Conservation (phyloP, 2,113 vertebrate genomes). For the Pseudorectes ferrugineus region DNA sequence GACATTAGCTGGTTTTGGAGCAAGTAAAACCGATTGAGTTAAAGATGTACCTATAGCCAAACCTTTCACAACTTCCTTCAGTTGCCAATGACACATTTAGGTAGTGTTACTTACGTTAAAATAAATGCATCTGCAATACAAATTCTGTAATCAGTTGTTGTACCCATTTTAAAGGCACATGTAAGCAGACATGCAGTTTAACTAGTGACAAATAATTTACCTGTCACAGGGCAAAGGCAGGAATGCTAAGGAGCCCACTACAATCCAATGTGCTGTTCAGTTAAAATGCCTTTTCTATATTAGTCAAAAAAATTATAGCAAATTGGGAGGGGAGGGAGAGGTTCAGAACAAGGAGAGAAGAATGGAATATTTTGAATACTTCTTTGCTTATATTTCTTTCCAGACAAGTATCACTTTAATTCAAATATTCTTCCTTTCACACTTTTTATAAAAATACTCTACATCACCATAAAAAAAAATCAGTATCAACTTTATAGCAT, state of each 20-base stretch:
- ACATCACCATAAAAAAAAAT: not conserved
- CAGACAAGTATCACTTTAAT: not conserved
- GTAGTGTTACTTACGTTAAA: not conserved
- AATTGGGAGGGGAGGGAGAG: fast-evolving
- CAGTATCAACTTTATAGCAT: not conserved
- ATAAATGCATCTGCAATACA: not conserved
- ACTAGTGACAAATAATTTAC: not conserved
- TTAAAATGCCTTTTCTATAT: not conserved
- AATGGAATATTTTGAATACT: not conserved
- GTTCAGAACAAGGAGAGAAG: not conserved
- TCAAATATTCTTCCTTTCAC: not conserved
- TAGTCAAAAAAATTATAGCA: not conserved
- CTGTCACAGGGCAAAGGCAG: not conserved
- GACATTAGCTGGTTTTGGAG: not conserved
- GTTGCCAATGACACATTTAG: not conserved
- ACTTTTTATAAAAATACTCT: not conserved
- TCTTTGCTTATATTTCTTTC: not conserved
- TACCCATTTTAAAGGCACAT: not conserved
- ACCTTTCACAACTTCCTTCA: not conserved
- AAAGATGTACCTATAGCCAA: not conserved
- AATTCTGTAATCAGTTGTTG: not conserved
- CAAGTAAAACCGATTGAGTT: not conserved
- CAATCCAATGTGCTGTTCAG: not conserved
- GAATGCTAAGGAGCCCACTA: not conserved
- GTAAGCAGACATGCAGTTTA: not conserved